Evolutionary conservation across 2,797 vertebrate genomes (phyloP).

Genomic region (Paramormyrops hopkinsi): DNA sequence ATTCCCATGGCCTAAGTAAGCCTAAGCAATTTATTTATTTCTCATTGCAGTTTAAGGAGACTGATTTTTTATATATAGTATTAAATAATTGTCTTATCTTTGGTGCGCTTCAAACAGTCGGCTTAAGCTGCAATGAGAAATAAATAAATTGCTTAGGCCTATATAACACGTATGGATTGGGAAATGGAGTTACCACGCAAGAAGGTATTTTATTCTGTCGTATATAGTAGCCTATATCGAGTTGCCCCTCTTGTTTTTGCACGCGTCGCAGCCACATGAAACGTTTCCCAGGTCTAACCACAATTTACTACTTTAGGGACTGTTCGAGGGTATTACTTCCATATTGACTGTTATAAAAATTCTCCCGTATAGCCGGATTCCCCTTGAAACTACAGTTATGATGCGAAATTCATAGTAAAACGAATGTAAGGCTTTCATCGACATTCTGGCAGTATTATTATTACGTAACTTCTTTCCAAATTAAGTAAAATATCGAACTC

Average conservation of each 20-base stretch:
- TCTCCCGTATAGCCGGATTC: not conserved
- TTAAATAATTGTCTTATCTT: not conserved
- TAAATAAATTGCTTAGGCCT: not conserved
- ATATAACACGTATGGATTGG: not conserved
- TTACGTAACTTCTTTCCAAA: not conserved
- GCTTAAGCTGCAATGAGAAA: not conserved
- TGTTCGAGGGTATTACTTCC: not conserved
- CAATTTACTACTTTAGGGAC: not conserved
- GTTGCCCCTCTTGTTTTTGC: not conserved
- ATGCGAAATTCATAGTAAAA: not conserved
- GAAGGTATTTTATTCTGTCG: not conserved
- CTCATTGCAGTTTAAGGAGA: no score
- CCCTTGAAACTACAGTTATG: conserved; percentile 3
- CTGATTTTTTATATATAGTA: no score
- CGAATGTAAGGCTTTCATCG: not conserved
- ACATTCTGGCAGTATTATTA: not conserved
- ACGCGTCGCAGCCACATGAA: not conserved
- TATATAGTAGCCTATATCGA: not conserved
- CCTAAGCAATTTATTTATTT: no score
- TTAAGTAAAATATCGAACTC: not conserved
- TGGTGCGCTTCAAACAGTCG: not conserved
- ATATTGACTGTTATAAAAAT: not conserved
- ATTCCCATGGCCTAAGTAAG: no score
- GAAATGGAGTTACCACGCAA: not conserved
- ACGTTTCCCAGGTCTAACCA: conserved; percentile 6